Base-by-base conservation (phyloP, 2,797 vertebrate species). In the Coregonus sp. region DNA sequence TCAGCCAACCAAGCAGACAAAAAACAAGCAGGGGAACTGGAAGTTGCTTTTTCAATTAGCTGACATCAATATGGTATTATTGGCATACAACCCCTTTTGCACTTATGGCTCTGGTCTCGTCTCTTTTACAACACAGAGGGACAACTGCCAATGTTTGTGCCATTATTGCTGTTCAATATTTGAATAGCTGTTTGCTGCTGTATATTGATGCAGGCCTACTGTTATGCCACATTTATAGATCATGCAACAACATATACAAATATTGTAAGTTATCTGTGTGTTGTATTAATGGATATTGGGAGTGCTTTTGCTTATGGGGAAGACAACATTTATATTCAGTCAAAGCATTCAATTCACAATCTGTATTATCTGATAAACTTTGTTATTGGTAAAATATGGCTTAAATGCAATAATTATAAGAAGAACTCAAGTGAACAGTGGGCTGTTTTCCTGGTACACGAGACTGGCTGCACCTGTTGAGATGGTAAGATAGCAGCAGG, bases 401-500 rank as follows among this genome's bases (percentile, higher is more conserved):
- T 47, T 47, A 0, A 47, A 11, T 47, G 40, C 40, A 47, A 9
- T 47, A 47, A 47, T 47, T 47, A 47, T 47, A 47, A 11, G 40
- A 75, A 77, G 80, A 80, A 78, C 82, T n/a, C 69, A 47, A 70
- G 56, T 81, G 51, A 87, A 70, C 73, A 37, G 73, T 70, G 79
- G 82, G 78, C 84, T 81, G 66, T 69, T 84, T 74, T 54, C 81
- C 76, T 81, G 86, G 80, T 86, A 85, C 83, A 81, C 74, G 0
- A 85, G 76, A 70, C 82, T 79, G 68, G 31, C 63, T 6, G 75
- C 77, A 82, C 86, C 81, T 89, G 90, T 93, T 88, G 87, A 92
- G 90, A 90, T 87, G 80, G 81, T 81, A 82, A 88, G 90, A 92
- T 92, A 89, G 80, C 84, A 89, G 81, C 84, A 79, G 82, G 84